These are phyloP conservation scores for Crotalus tigris DNA, from an alignment of 2,113 vertebrate species.

Conservation along the genomic window DNA sequence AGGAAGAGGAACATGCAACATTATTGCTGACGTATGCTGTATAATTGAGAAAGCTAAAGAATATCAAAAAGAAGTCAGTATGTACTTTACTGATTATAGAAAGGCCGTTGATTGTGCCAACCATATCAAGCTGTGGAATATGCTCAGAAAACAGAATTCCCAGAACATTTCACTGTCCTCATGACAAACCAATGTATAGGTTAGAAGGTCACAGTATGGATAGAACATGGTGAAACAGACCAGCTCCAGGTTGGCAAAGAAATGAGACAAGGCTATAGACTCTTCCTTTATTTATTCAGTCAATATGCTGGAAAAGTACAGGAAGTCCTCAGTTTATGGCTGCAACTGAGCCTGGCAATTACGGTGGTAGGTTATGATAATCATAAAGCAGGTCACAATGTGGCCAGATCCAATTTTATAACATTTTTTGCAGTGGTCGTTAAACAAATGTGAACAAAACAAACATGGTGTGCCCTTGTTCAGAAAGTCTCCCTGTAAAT, in stretches of 20 bases:
- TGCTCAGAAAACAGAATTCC: not conserved
- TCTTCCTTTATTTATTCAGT: not conserved
- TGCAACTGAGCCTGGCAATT: not conserved
- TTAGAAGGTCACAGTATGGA: not conserved
- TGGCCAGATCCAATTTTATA: not conserved
- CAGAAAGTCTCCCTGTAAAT: not conserved
- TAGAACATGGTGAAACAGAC: not conserved
- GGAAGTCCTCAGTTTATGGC: not conserved
- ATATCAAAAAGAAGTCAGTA: not conserved
- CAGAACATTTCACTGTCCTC: not conserved
- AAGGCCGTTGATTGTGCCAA: not conserved
- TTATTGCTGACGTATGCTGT: not conserved
- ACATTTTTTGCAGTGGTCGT: not conserved
- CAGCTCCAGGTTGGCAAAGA: not conserved
- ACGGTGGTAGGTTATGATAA: not conserved
- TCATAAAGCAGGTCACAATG: not conserved
- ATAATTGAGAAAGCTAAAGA: not conserved
- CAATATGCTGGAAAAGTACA: not conserved
- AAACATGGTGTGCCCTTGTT: not conserved
- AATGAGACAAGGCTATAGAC: not conserved
- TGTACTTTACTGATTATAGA: not conserved
- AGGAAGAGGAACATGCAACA: not conserved
- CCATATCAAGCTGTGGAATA: not conserved
- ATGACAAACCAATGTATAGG: not conserved
- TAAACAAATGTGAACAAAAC: not conserved